These are phyloP conservation scores for Pocota personata DNA, from an alignment of 2,888 invertebrate species.

Conservation along the genomic window DNA sequence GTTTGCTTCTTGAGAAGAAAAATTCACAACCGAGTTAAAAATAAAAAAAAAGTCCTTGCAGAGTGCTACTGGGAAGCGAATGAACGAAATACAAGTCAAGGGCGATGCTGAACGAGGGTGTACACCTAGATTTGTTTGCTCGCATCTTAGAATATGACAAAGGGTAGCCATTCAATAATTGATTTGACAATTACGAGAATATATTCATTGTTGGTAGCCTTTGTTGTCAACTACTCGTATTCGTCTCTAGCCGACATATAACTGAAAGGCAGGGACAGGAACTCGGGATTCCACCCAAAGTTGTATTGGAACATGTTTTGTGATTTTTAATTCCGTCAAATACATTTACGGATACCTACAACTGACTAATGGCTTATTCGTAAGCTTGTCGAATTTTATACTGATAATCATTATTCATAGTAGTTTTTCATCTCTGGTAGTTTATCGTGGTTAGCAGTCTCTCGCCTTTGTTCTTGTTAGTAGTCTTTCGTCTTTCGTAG, in stretches of 20 bases:
- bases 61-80: constrained; percentile 30
- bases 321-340: too few species aligned
- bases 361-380: too few species aligned
- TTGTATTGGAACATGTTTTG: too few species aligned
- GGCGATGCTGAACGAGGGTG: constrained; percentile 15
- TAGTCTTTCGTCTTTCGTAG: too few species aligned
- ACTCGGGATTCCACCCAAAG: too few species aligned
- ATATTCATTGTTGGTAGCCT: not conserved
- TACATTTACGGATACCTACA: too few species aligned
- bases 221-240: not conserved
- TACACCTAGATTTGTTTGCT: not conserved
- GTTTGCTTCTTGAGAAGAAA: constrained; percentile 9
- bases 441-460: too few species aligned
- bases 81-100: constrained; percentile 53
- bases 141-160: not conserved
- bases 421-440: too few species aligned
- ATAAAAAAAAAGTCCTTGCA: constrained; percentile 16
- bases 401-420: too few species aligned
- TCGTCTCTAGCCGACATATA: not conserved
- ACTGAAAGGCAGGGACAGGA: not conserved
- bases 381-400: too few species aligned
- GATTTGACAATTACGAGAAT: constrained; percentile 2
- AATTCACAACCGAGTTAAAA: constrained; percentile 9
- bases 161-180: constrained; percentile 19
- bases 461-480: too few species aligned